These are phyloP conservation scores for Argynnis bischoffii DNA, from an alignment of 2,888 invertebrate species.

Conservation along the genomic window DNA sequence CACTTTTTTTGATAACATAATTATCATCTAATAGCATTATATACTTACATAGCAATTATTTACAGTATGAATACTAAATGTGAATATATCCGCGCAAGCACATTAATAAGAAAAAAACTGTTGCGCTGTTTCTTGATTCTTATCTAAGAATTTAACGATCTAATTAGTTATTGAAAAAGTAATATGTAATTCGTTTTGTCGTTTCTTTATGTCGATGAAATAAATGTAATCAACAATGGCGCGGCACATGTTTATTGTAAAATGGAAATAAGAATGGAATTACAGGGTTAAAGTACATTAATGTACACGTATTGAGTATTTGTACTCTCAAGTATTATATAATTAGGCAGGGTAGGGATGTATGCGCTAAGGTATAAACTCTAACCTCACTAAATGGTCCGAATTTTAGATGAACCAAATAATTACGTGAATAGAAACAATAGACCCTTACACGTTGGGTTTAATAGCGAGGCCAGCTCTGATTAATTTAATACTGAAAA, in stretches of 20 bases:
- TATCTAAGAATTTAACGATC: slow-evolving; percentile 37
- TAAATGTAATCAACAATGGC: slow-evolving; percentile 25
- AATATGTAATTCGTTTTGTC: slow-evolving; percentile 39
- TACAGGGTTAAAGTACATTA: slow-evolving; percentile 16
- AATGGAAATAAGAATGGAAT: slow-evolving; percentile 23
- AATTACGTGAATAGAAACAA: slow-evolving; percentile 45
- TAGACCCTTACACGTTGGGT: slow-evolving; percentile 47
- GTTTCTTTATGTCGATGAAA: slow-evolving; percentile 27
- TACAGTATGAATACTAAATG: slow-evolving; percentile 53
- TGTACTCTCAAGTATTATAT: slow-evolving; percentile 64
- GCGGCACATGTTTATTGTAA: slow-evolving; percentile 20
- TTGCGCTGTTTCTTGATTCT: slow-evolving; percentile 21
- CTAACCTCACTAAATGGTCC: slow-evolving; percentile 73
- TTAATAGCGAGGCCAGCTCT: slow-evolving; percentile 60
- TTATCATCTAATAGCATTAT: slow-evolving; percentile 70
- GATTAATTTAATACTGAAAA: slow-evolving; percentile 52
- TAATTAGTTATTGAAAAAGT: slow-evolving; percentile 34
- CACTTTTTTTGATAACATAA: slow-evolving; percentile 77
- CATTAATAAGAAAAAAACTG: slow-evolving; percentile 8
- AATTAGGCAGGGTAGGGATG: slow-evolving; percentile 65
- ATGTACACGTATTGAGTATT: slow-evolving; percentile 44
- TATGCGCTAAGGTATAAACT: slow-evolving; percentile 55
- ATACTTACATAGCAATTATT: slow-evolving; percentile 73
- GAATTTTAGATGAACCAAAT: slow-evolving; percentile 58
- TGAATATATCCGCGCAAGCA: slow-evolving; percentile 17